Base-by-base conservation (phyloP, 64 coral and sea anemone species). In the Stichodactyla helianthus region DNA sequence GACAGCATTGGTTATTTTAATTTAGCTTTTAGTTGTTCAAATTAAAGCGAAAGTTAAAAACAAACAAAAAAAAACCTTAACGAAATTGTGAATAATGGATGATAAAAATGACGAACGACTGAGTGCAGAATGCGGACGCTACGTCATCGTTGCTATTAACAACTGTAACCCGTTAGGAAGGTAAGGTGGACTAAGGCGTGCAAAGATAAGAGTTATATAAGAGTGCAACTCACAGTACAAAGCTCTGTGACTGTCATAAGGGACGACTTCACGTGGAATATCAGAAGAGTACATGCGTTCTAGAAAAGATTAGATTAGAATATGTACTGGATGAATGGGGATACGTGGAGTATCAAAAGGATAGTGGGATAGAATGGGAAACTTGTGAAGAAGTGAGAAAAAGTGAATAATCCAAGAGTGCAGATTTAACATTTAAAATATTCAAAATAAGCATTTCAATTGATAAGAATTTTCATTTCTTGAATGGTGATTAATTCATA, bases 221-320 rank as follows among this genome's bases (percentile, higher is more conserved):
- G 50, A 81, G 78, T 51, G 35, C 52, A 59, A 84, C 83, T 84
- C 83, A 84, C 83, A 58, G 59, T 54, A 60, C 52, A 84, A n/a
- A 60, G 55, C 64, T 82, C 90, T 92, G 85, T 87, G 90, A 35
- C 90, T 92, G 64, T 92, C 90, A 60, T 92, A 92, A 67, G 90
- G 90, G 20, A 81, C 77, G 85, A 82, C 90, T 22, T 92, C 90
- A 87, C 59, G 54, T 35, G 59, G 62, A 27, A 87, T 52, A 28
- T 87, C 90, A 82, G 84, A 79, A 82, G 79, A 86, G 59, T 92
- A 92, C 90, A 82, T 82, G 79, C 90, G 90, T 19, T 87, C 90
- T 92, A 87, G 10, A 91, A 86, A 16, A 85, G 80, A 82, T 26
- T 74, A 74, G 68, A 74, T 74, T 74, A 74, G 68, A 74, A 74